Evolutionary conservation across 2,888 invertebrate species (phyloP), one percentile per base, ranked within the genome.

Genomic region (Phyllotreta striolata): DNA sequence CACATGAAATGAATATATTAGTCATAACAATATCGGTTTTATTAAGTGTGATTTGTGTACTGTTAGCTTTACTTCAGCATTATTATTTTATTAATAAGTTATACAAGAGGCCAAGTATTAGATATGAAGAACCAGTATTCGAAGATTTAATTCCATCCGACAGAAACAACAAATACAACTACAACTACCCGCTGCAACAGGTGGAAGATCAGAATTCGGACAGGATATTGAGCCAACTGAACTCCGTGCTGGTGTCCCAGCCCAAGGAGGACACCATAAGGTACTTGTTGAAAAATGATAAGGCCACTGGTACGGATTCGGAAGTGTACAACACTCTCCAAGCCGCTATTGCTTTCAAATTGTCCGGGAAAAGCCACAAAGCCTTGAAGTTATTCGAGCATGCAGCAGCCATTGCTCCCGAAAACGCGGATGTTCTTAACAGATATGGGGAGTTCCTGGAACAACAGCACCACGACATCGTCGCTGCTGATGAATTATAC

Each of bases 381-480:
- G 96, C 96, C 0, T 83, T 90, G 40, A 92, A 92, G 78, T 80
- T 95, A 37, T 92, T 94, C 77, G 90, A 95, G 81, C 97, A 98
- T 82, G 97, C 97, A 0, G 87, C 93, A 62, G 93, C 94, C 0
- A 83, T 98, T 43, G 93, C 95, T 9, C 98, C 98, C 0, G 88
- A 90, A 73, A 93, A 98, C 83, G 93, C 96, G 0, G 96, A 98
- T 76, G 90, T 98, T 52, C 84, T 98, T 6, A 92, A 93, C 69
- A 91, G 92, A 75, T 98, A 93, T 78, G 98, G 98, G 8, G 95
- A 96, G 80, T 96, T 95, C 79, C 81, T 97, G 62, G 97, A 98
- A 81, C 88, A 91, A 69, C 90, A 90, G 12, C 88, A 92, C 69
- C 87, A 92, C 38, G 93, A 98, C 81, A 84, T 97, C 10, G 87